A percentile compares a stretch with the other conserved stretches of the same genome.
Conservation (phyloP, 2,113 vertebrate species). For the Setophaga petechia region DNA sequence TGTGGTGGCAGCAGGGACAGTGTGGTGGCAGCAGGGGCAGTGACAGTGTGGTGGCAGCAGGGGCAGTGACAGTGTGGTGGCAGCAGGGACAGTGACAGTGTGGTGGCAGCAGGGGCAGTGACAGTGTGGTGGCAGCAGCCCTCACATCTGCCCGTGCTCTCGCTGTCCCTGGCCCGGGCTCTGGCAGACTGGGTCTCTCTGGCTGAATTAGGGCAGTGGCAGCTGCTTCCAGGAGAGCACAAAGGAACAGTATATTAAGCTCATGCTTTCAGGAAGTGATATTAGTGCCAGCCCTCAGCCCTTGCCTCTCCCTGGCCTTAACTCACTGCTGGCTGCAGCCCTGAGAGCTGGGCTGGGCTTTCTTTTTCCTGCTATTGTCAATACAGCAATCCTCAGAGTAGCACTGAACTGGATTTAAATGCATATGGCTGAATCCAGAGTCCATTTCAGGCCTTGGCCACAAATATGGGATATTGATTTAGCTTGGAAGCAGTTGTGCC, state of each 20-base stretch:
- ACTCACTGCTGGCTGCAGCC: background rate
- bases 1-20: background rate
- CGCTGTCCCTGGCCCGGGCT: background rate
- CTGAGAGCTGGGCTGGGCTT: background rate
- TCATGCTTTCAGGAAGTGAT: background rate
- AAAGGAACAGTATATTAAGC: background rate
- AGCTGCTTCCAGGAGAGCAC: background rate
- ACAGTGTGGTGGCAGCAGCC: background rate
- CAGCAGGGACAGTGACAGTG: background rate
- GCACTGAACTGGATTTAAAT: background rate
- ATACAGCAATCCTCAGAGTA: background rate
- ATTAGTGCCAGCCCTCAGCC: background rate
- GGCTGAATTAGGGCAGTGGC: background rate
- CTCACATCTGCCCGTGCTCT: accelerated
- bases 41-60: background rate
- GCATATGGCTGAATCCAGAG: background rate
- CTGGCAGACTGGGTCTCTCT: background rate
- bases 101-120: background rate
- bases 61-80: background rate
- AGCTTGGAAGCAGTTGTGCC: background rate
- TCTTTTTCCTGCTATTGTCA: background rate
- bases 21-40: background rate
- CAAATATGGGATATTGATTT: background rate
- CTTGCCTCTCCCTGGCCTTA: background rate
- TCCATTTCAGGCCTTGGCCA: background rate